Conservation (phyloP, 2,113 vertebrate species). For the Cyanocitta stelleri region DNA sequence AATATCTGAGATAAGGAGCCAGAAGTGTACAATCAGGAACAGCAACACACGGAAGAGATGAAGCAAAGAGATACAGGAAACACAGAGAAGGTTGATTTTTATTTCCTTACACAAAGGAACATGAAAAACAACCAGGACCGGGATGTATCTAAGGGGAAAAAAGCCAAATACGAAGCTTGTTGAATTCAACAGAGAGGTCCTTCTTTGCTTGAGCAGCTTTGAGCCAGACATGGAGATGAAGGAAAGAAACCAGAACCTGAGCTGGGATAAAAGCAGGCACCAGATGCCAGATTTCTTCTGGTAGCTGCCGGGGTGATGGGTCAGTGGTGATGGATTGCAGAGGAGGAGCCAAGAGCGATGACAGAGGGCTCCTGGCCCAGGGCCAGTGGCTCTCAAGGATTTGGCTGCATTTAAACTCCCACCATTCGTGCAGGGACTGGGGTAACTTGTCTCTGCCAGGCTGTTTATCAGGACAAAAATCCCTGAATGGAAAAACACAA, state of each 20-base stretch:
- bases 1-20: conserved; percentile 10
- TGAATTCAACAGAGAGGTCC: not conserved
- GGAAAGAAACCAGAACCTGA: not conserved
- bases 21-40: conserved; percentile 19
- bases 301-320: conserved; percentile 13
- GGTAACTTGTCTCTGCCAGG: conserved; percentile 8
- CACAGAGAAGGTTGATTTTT: conserved; percentile 21
- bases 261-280: not conserved
- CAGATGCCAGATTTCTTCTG: conserved; percentile 41
- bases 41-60: not conserved
- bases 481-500: conserved; percentile 4
- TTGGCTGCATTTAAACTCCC: not conserved
- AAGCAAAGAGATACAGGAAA: conserved; percentile 10
- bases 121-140: not conserved
- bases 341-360: conserved; percentile 27
- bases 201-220: not conserved
- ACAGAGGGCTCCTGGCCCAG: not conserved
- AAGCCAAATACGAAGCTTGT: not conserved
- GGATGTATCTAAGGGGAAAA: not conserved
- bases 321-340: conserved; percentile 32
- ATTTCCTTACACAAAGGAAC: not conserved
- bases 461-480: conserved; percentile 38
- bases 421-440: not conserved
- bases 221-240: not conserved
- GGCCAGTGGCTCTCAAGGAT: conserved; percentile 12